These are phyloP conservation scores for Natrix natrix DNA, from an alignment of 2,797 vertebrate genomes.

Conservation along the genomic window DNA sequence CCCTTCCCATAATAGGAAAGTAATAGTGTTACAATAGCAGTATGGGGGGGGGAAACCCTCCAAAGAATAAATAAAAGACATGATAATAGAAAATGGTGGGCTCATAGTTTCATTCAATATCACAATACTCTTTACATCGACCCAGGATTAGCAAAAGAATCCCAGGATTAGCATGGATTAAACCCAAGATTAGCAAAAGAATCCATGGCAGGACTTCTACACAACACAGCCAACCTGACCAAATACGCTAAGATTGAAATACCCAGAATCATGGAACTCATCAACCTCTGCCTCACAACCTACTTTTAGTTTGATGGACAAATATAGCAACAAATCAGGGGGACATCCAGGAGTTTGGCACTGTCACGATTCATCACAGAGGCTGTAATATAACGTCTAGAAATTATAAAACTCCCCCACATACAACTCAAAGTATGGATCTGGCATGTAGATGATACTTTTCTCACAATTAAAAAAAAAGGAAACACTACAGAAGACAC, in stretches of 20 bases:
- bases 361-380: not conserved
- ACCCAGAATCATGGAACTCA: not conserved
- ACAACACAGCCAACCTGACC: not conserved
- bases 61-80: not conserved
- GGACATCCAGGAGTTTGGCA: not conserved
- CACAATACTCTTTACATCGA: not conserved
- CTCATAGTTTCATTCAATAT: not conserved
- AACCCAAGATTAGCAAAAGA: not conserved
- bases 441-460: not conserved
- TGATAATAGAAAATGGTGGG: not conserved
- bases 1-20: not conserved
- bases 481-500: not conserved
- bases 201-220: not conserved
- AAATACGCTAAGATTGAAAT: not conserved
- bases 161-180: not conserved
- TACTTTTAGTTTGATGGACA: not conserved
- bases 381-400: not conserved
- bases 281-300: not conserved
- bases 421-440: not conserved
- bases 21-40: not conserved
- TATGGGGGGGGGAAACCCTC: not conserved
- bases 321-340: not conserved
- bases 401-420: not conserved
- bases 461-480: not conserved
- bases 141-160: not conserved